Conservation (phyloP, 2,113 vertebrate species). For the Gorsachius goisagi region DNA sequence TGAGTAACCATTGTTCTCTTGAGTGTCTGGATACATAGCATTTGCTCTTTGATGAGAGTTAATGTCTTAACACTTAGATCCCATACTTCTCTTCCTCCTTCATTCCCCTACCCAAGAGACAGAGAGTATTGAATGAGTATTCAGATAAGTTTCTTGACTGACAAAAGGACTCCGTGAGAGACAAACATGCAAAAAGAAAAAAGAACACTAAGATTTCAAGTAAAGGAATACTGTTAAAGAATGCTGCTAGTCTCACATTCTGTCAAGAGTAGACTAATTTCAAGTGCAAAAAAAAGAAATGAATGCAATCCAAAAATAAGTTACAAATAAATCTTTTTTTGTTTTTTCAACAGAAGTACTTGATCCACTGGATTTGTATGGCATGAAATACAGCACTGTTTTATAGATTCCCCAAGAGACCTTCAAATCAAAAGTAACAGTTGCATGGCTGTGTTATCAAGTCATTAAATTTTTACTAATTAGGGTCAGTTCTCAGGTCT, state of each 20-base stretch:
- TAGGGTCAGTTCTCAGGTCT: not conserved
- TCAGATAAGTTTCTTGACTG: not conserved
- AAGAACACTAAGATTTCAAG: not conserved
- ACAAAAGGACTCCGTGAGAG: not conserved
- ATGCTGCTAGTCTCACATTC: not conserved
- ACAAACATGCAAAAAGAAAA: not conserved
- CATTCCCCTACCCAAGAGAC: not conserved
- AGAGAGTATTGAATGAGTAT: not conserved
- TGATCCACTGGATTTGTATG: not conserved
- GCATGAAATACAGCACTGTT: not conserved
- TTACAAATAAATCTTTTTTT: not conserved
- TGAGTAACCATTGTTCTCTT: not conserved
- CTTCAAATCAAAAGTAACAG: not conserved
- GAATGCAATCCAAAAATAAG: not conserved
- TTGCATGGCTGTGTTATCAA: not conserved
- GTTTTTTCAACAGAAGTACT: not conserved
- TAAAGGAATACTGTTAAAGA: not conserved
- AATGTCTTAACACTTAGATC: not conserved
- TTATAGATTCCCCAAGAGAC: not conserved
- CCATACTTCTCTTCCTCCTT: not conserved
- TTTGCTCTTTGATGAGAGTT: not conserved
- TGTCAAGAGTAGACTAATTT: not conserved
- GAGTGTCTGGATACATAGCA: not conserved
- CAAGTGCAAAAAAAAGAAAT: not conserved
- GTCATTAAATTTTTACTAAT: not conserved